Conservation (phyloP, 2,888 invertebrate species). For the Stramonita haemastoma region DNA sequence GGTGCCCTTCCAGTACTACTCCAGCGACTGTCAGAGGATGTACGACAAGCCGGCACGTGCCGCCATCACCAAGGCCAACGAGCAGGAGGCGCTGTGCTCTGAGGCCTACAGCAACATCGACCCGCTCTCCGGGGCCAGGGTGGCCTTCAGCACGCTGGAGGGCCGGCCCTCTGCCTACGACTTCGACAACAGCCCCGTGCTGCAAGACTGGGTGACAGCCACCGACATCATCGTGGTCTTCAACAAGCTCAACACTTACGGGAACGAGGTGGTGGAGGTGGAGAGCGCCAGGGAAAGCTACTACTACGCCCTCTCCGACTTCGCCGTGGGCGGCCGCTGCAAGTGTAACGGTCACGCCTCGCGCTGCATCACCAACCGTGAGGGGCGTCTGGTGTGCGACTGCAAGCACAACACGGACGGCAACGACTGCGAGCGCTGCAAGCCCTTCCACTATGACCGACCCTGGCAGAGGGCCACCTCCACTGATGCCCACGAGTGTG, state of each 20-base stretch:
- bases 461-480: conserved; percentile 99
- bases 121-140: conserved; percentile 80
- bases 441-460: conserved; percentile 98
- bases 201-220: conserved; percentile 98
- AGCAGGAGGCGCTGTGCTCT: conserved; percentile 97
- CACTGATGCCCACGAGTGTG: conserved; percentile 97
- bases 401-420: conserved; percentile 99
- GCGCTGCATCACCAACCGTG: conserved; percentile 82
- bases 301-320: conserved; percentile 90
- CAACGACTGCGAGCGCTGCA: conserved; percentile 97
- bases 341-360: conserved; percentile 99
- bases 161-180: conserved; percentile 94
- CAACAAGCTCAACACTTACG: conserved; percentile 71
- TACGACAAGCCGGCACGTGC: conserved; percentile 93
- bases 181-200: conserved; percentile 95
- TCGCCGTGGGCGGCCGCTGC: conserved; percentile 97
- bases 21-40: conserved; percentile 92
- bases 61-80: conserved; percentile 94
- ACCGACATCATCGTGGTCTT: conserved; percentile 92
- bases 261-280: conserved; percentile 64
- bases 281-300: conserved; percentile 71
- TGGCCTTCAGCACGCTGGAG: conserved; percentile 97
- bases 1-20: conserved; percentile 99
- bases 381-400: conserved; percentile 88
- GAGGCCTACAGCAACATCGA: conserved; percentile 84